Conservation (phyloP, 2,113 vertebrate genomes). For the Lutjanus erythropterus region DNA sequence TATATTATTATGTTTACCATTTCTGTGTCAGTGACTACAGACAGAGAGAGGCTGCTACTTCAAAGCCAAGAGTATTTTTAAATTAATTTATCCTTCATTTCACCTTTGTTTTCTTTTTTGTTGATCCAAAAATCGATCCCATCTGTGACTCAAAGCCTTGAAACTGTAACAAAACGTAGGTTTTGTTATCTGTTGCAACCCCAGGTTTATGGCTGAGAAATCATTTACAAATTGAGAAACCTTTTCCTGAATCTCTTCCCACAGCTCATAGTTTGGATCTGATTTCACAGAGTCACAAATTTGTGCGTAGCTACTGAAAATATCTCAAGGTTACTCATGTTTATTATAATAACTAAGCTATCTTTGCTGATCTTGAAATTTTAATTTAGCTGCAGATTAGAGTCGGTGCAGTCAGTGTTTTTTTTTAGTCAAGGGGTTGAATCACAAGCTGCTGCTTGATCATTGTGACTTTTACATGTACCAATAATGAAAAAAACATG, state of each 20-base stretch:
- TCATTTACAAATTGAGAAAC: background rate
- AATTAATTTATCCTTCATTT: too few species aligned
- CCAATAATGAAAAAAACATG: background rate
- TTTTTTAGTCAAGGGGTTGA: background rate
- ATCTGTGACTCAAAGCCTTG: too few species aligned
- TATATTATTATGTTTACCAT: too few species aligned
- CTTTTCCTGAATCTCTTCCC: constrained; percentile 3
- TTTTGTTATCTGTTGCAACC: too few species aligned
- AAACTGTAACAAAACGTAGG: too few species aligned
- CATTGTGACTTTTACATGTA: background rate
- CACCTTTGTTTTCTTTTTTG: too few species aligned
- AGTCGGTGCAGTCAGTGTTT: background rate
- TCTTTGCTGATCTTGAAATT: background rate
- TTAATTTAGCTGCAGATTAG: constrained; percentile 1
- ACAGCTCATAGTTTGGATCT: background rate
- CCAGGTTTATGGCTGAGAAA: background rate
- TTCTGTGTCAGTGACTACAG: too few species aligned
- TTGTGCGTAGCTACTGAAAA: background rate
- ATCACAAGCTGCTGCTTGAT: constrained; percentile 3
- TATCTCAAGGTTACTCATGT: background rate
- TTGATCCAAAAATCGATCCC: too few species aligned
- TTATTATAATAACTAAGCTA: background rate
- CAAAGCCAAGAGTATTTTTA: too few species aligned
- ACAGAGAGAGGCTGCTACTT: too few species aligned
- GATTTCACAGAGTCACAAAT: background rate